Base-by-base conservation (phyloP, 2,113 vertebrate genomes). In the Nycticorax nycticorax region DNA sequence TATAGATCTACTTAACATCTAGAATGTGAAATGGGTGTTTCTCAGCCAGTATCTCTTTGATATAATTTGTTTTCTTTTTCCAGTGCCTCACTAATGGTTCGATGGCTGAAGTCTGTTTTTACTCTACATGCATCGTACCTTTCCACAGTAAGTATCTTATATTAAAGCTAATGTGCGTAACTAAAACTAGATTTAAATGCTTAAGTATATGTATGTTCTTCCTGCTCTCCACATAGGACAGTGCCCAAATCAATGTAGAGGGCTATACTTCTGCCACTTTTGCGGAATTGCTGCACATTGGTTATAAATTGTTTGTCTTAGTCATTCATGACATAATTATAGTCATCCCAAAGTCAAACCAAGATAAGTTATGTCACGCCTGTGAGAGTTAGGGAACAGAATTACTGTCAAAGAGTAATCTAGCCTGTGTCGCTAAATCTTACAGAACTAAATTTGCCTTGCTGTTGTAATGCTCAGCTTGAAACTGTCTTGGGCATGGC, bases 101-200 rank as follows among this genome's bases (percentile, higher is more conserved):
- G 98, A 69, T 99, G 99, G 99, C 95, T 99, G 53, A 99, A 99
- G 91, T 98, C 99, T 33, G 98, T 99, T 62, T 98, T 99, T 39
- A 98, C 98, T 28, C 97, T 99, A 53, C 99, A 99, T 91, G 99
- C 99, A n/a, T 99, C 99, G 20, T 99, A 99, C 93, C 97, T 99
- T 72, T 99, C 99, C 91, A 99, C 99, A 74, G 99, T 99, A 98
- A 99, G 99, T 98, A 55, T 91, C 48, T 77, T 56, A 43, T n/a
- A 33, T 78, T 79, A 37, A 14, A 45, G 37, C 21, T 57, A 50
- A 53, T 28, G 32, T 9, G 33, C 1, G 2, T 64, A 52, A 45
- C 8, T 60, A 59, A 74, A 92, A 50, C 23, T 45, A 57, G 23
- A n/a, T 69, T 71, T 55, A 89, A 84, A 64, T 62, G 20, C 12